Evolutionary conservation across 2,113 vertebrate species (phyloP).

Genomic region (Cynopterus brachyotis): DNA sequence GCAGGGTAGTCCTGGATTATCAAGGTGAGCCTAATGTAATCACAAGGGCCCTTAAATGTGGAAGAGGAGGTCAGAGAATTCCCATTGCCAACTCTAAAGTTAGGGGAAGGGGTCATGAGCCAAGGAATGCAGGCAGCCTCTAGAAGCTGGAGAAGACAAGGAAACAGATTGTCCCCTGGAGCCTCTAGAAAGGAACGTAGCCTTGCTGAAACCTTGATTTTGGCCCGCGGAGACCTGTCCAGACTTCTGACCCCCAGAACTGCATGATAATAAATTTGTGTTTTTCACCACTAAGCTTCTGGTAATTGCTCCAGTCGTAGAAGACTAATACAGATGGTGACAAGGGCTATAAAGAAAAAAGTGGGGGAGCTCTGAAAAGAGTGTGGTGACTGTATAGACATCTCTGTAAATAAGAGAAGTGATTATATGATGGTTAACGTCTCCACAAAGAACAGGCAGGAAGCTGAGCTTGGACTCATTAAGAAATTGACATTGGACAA

Average conservation of each 20-base stretch:
- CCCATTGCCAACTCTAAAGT: not conserved
- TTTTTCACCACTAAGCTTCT: not conserved
- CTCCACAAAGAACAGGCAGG: not conserved
- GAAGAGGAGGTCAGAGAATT: not conserved
- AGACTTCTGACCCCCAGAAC: not conserved
- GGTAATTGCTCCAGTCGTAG: not conserved
- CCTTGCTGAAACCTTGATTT: not conserved
- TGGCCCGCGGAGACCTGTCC: not conserved
- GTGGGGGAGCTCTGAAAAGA: not conserved
- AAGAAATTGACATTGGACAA: not conserved
- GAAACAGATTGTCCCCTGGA: not conserved
- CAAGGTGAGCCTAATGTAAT: not conserved
- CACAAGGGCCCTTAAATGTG: too few relatives aligned
- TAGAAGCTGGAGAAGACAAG: not conserved
- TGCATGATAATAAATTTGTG: not conserved
- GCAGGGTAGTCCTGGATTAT: not conserved
- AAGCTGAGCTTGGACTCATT: not conserved
- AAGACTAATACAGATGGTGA: not conserved
- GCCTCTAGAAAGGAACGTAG: not conserved
- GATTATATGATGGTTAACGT: not conserved
- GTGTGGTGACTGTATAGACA: not conserved
- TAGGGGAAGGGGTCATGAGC: not conserved
- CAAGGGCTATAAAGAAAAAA: not conserved
- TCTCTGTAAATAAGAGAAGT: not conserved
- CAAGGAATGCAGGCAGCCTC: not conserved